Conservation (phyloP, 2,888 invertebrate genomes). For the Tachina fera region DNA sequence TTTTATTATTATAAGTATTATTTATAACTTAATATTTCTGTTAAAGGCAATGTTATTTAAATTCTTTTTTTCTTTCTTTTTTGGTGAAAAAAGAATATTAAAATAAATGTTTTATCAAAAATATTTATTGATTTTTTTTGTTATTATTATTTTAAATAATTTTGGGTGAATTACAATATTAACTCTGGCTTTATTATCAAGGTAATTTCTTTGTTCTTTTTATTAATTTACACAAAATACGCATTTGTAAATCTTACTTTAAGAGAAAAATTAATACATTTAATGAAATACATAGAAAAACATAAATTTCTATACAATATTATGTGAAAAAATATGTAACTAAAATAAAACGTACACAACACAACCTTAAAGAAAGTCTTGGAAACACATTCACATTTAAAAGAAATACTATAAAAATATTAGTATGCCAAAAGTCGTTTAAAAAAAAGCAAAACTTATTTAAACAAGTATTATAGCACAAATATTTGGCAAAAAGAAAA, state of each 20-base stretch:
- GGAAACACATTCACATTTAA: not conserved
- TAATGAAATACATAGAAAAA: slow-evolving; percentile 8
- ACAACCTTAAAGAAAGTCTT: not conserved
- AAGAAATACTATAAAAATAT: slow-evolving; percentile 5
- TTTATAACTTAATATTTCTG: slow-evolving; percentile 38
- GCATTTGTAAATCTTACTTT: slow-evolving; percentile 4
- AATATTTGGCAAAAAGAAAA: slow-evolving; percentile 27
- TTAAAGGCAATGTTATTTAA: slow-evolving; percentile 59
- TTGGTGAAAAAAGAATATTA: slow-evolving; percentile 24
- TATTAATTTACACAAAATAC: slow-evolving; percentile 31
- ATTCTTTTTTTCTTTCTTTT: slow-evolving; percentile 24
- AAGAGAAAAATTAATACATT: not conserved
- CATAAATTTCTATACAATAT: slow-evolving; percentile 8
- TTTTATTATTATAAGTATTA: slow-evolving; percentile 24
- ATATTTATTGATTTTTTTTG: slow-evolving; percentile 47
- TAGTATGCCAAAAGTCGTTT: not conserved
- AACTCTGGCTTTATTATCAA: slow-evolving; percentile 31
- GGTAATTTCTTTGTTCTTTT: not conserved
- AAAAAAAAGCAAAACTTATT: not conserved
- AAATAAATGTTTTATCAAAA: slow-evolving; percentile 61
- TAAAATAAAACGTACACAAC: not conserved
- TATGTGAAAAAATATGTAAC: not conserved
- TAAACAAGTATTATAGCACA: slow-evolving; percentile 27
- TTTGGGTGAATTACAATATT: slow-evolving; percentile 30
- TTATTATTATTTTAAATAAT: slow-evolving; percentile 15